Conservation (phyloP, 2,113 vertebrate genomes). For the Cryptomyrus ogoouensis region DNA sequence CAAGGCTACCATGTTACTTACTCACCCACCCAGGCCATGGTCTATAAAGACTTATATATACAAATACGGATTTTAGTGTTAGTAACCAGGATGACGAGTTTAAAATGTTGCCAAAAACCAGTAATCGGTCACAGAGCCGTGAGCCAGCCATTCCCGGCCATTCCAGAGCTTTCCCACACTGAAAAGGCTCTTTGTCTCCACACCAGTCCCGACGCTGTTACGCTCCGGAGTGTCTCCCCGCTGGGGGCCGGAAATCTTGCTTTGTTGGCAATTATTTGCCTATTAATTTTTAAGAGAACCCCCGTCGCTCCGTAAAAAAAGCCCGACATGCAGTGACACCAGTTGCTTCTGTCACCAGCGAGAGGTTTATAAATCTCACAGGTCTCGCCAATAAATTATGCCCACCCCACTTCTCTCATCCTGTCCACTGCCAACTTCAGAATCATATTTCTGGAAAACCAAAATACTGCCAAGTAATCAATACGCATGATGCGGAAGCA, state of each 20-base stretch:
- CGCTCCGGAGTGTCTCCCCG: conserved; percentile 41
- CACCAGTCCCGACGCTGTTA: conserved; percentile 31
- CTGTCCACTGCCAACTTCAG: conserved; percentile 33
- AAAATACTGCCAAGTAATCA: conserved; percentile 47
- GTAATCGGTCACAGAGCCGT: neutral
- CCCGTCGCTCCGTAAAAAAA: conserved; percentile 56
- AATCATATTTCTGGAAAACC: conserved; percentile 35
- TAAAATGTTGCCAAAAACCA: neutral
- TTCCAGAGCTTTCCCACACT: neutral
- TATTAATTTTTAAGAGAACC: conserved; percentile 55
- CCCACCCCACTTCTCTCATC: conserved; percentile 16
- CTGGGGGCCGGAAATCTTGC: conserved; percentile 32
- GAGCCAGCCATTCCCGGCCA: conserved; percentile 26
- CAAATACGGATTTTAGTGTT: neutral
- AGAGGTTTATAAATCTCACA: conserved; percentile 57
- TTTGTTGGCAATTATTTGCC: conserved; percentile 59
- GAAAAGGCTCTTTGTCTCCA: conserved; percentile 10
- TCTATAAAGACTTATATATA: neutral
- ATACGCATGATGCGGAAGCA: conserved; percentile 25
- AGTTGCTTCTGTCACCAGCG: conserved; percentile 51
- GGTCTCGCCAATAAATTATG: conserved; percentile 48
- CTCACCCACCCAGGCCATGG: neutral
- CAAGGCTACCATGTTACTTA: neutral
- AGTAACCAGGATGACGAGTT: neutral
- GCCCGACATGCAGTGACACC: conserved; percentile 52